Evolutionary conservation across 1,140 invertebrate species (phyloP), one percentile per base, ranked within the genome.

Genomic region (Heliconius hewitsoni): DNA sequence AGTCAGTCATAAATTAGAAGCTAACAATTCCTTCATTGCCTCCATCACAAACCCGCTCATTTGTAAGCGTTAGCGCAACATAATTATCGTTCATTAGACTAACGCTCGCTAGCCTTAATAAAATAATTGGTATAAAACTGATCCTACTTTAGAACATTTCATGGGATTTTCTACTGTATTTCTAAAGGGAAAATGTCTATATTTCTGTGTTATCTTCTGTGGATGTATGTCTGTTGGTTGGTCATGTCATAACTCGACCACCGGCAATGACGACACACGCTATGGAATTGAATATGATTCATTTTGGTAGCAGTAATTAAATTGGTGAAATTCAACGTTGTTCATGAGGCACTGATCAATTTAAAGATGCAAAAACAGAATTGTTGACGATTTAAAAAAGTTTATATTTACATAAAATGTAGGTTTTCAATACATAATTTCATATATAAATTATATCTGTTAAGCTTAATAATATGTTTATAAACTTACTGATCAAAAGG

Each of bases 401-500:
- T 13, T 11, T 46, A 2, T 0, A 13, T 46, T 46, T 46, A 4
- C 3, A 46, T 46, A 46, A 46, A 46, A 46, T 46, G 5, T 4
- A 46, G 4, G 11, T 16, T 46, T 13, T 46, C 42, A 46, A 46
- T 46, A 46, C 0, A 16, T 30, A 30, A 30, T 46, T 46, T 46
- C 11, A 46, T 46, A 11, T 46, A 46, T 46, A 46, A 46, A 46
- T 46, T 46, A 46, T 46, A 46, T 46, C 11, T 46, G 11, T 3
- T 46, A 0, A 42, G 0, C 42, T 0, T 42, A 42, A 42, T 42
- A 42, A 46, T 37, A 37, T 8, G 1, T 46, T 46, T 60, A 60
- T 6, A 60, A 66, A 93, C 93, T 94, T 79, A 94, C 93, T 93
- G 93, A 85, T 94, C 93, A 71, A 94, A 94, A n/a, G 93, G 91